Base-by-base conservation (phyloP, 2,113 vertebrate species). In the Sminthopsis crassicaudata region DNA sequence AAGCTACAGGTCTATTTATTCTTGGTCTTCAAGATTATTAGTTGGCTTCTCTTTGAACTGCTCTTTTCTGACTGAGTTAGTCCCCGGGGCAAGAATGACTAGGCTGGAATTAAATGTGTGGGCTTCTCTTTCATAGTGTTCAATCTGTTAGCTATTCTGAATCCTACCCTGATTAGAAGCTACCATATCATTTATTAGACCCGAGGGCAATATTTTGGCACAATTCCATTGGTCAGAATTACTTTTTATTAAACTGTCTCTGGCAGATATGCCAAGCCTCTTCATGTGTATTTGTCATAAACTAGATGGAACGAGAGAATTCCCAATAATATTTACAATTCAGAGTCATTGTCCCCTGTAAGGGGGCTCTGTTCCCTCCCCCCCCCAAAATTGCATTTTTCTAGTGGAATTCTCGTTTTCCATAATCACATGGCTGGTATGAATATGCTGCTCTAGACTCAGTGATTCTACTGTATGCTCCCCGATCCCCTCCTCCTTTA, bases 181-280 rank as follows among this genome's bases (percentile, higher is more conserved):
- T 95, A 91, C 96, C 96, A 95, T 97, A 95, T 97, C 94, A 96
- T 97, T 96, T 96, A 95, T 94, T 96, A 94, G 97, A 95, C 95
- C 97, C 93, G 0, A 92, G 97, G 96, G 97, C 95, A 92, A 93
- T 93, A 96, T 96, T 97, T 97, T 96, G 96, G 96, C 92, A 76
- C 90, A 46, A 88, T 90, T 96, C 94, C 93, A 54, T 91, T 95
- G 97, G 95, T 96, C 96, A 93, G 95, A 97, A 95, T 97, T 95
- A 93, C 95, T 97, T 97, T 95, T 96, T 90, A 92, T 91, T 96
- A 96, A 96, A 97, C 96, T 94, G 2, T 84, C 95, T 50, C 46
- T 19, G 95, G 96, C 97, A 98, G 97, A 96, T 57, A 27, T 98
- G 97, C 96, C 88, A 93, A 96, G 94, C 53, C 92, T 96, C 95